These are phyloP conservation scores for Papilio protenor DNA, from an alignment of 2,888 invertebrate species.

Conservation along the genomic window DNA sequence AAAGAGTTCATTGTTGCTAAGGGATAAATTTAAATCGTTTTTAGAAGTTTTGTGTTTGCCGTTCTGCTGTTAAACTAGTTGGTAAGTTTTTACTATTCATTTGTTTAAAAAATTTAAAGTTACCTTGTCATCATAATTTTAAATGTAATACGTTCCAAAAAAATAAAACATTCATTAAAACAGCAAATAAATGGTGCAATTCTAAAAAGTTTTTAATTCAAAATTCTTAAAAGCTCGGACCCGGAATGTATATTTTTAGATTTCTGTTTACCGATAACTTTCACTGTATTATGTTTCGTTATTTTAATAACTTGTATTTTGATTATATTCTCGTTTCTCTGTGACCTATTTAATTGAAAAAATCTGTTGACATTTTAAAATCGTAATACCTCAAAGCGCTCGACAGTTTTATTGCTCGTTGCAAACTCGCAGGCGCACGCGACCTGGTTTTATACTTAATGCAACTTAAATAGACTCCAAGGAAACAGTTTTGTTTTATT, in stretches of 20 bases:
- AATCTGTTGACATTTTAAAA: conserved; percentile 38
- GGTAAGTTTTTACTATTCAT: not conserved
- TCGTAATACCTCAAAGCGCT: conserved; percentile 36
- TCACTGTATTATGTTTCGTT: not conserved
- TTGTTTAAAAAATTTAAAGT: too few species aligned
- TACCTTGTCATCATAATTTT: not conserved
- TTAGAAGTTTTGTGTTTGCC: too few species aligned
- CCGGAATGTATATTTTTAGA: not conserved
- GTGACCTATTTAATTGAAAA: conserved; percentile 37
- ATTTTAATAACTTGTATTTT: conserved; percentile 8
- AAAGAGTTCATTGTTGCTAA: not conserved
- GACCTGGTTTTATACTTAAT: conserved; percentile 18
- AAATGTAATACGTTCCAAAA: too few species aligned
- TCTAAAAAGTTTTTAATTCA: not conserved
- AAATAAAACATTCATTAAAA: not conserved
- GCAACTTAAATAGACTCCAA: conserved; percentile 10
- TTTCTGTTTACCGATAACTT: not conserved
- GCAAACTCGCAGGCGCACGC: conserved; percentile 36
- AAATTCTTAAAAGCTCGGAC: not conserved
- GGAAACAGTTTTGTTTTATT: conserved; percentile 1
- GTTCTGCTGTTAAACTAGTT: too few species aligned
- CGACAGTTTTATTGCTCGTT: conserved; percentile 36
- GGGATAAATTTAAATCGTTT: too few species aligned
- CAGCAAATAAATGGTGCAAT: not conserved
- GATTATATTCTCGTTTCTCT: conserved; percentile 3